Conservation (phyloP, 2,888 invertebrate genomes). For the Imbricaverruca yamaguchii region DNA sequence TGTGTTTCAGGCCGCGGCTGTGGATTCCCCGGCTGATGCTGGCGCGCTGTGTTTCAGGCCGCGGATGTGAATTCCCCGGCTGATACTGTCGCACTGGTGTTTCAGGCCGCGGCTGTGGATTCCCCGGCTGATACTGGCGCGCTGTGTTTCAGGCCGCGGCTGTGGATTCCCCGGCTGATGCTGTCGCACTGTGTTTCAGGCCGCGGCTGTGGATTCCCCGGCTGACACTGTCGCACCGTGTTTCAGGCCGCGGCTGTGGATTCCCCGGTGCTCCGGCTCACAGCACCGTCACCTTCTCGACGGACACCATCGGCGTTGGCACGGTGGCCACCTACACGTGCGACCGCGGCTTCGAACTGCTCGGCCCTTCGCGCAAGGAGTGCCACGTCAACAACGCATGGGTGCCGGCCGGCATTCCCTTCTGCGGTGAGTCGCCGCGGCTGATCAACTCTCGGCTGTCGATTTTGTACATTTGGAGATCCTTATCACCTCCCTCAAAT, state of each 20-base stretch:
- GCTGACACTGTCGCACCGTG: constrained; percentile 22
- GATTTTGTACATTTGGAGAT: too few relatives aligned
- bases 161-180: too few relatives aligned
- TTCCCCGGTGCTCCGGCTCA: constrained; percentile 90
- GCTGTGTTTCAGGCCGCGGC: neutral
- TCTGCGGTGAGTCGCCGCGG: constrained; percentile 68
- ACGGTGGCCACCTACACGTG: constrained; percentile 75
- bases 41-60: constrained; percentile 43
- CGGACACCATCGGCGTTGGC: constrained; percentile 52
- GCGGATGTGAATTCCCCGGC: too few relatives aligned
- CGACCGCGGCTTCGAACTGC: constrained; percentile 79
- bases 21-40: constrained; percentile 69
- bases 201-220: too few relatives aligned
- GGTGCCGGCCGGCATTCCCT: constrained; percentile 84
- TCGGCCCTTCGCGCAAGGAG: constrained; percentile 73
- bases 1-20: constrained; percentile 46
- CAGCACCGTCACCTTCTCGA: constrained; percentile 66
- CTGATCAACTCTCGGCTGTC: too few relatives aligned
- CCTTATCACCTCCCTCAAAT: too few relatives aligned
- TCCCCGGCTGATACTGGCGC: neutral
- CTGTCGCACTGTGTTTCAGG: neutral
- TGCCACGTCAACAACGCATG: constrained; percentile 67
- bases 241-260: constrained; percentile 50
- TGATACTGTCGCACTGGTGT: neutral
- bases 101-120: neutral